Percentiles rank a stretch among this genome's conserved stretches.
These are phyloP conservation scores for Anableps anableps DNA, from an alignment of 2,797 vertebrate species.

Conservation along the genomic window DNA sequence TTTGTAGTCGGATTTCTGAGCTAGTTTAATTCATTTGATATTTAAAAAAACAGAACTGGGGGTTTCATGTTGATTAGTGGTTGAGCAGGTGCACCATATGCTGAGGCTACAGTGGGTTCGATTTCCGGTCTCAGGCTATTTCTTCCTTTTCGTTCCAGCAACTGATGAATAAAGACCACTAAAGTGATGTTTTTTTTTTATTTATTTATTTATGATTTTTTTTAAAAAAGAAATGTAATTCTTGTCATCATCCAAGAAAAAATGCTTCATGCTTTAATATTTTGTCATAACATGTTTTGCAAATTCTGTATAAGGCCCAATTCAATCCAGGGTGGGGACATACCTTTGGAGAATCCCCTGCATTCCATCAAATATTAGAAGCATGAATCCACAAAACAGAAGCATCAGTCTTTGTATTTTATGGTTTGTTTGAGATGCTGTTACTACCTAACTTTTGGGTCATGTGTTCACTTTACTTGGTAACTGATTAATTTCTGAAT, in stretches of 20 bases:
- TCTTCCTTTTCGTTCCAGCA: too few relatives aligned
- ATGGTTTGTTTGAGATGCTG: conserved; percentile 36
- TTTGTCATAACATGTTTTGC: neutral
- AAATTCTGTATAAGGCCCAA: neutral
- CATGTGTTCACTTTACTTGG: conserved; percentile 45
- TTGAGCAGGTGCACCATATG: neutral
- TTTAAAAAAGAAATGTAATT: neutral
- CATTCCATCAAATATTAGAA: conserved; percentile 10
- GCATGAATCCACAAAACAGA: neutral
- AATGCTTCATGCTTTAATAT: neutral
- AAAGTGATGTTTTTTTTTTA: too few relatives aligned
- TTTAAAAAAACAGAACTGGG: neutral
- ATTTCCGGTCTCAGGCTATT: too few relatives aligned
- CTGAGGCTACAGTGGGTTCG: neutral
- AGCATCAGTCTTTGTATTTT: neutral
- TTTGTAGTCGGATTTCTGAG: neutral
- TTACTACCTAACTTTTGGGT: conserved; percentile 51
- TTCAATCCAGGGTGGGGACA: neutral
- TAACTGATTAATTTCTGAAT: conserved; percentile 45
- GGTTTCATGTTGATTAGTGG: neutral
- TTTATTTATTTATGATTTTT: neutral
- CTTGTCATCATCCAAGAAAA: neutral
- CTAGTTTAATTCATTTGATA: neutral
- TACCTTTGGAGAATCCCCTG: conserved; percentile 4
- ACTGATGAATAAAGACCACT: too few relatives aligned